Percentiles rank a stretch among this genome's conserved stretches.
Conservation (phyloP, 2,797 vertebrate genomes). For the Propithecus perrieri region DNA sequence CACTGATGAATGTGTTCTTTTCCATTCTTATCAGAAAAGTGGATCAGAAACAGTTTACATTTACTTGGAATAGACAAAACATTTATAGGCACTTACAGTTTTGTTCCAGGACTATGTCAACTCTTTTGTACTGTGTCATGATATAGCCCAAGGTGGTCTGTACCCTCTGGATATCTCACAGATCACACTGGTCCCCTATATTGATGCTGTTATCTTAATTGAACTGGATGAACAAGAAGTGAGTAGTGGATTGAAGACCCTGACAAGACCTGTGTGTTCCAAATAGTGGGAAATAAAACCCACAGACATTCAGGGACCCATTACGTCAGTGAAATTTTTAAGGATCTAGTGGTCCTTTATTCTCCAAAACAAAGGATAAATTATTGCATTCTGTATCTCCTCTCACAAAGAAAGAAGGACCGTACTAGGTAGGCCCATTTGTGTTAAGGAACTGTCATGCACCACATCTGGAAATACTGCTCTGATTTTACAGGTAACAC, state of each 20-base stretch:
- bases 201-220: background rate
- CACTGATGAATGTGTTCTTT: background rate
- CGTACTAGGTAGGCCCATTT: background rate
- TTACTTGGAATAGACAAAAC: background rate
- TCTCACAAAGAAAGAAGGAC: background rate
- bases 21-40: background rate
- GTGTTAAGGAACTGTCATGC: background rate
- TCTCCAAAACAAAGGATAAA: background rate
- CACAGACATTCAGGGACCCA: background rate
- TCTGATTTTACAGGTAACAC: background rate
- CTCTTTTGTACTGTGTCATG: background rate
- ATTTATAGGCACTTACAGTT: background rate
- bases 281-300: background rate
- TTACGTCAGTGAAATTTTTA: background rate
- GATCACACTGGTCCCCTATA: background rate
- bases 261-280: background rate
- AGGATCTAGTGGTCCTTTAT: background rate
- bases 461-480: background rate
- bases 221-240: background rate
- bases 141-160: background rate
- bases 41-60: background rate
- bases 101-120: background rate
- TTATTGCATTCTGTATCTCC: background rate
- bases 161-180: background rate
- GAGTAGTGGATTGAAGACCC: background rate